These are phyloP conservation scores for Neodontobutis hainanensis DNA, from an alignment of 2,113 vertebrate genomes.

Conservation along the genomic window DNA sequence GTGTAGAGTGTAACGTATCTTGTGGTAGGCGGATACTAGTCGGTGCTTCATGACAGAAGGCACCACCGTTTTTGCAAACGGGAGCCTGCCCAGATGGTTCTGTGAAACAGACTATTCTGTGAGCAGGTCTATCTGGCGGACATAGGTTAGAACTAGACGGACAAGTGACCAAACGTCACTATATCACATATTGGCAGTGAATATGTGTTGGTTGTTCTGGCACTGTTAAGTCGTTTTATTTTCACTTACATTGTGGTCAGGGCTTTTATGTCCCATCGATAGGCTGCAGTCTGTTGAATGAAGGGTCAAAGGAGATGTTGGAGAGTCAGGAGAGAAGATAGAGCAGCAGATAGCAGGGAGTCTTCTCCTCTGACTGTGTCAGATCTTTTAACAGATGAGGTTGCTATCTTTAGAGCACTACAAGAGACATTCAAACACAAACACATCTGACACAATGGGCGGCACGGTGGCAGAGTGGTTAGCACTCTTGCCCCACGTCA, in stretches of 20 bases:
- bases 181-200: background rate
- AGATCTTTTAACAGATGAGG: conserved; percentile 57
- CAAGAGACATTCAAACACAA: conserved; percentile 46
- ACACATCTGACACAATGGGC: conserved; percentile 12
- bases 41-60: no score
- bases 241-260: conserved; percentile 23
- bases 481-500: no score
- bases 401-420: conserved; percentile 60
- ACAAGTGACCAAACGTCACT: background rate
- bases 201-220: background rate
- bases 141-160: background rate
- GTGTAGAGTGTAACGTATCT: no score
- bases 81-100: no score
- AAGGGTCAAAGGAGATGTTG: conserved; percentile 41
- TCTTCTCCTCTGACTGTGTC: conserved; percentile 48
- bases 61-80: no score
- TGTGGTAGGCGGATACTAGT: no score
- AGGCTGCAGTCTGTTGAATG: conserved; percentile 24
- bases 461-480: no score
- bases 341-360: conserved; percentile 56
- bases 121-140: no score
- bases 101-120: no score
- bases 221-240: conserved; percentile 25
- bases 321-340: conserved; percentile 34
- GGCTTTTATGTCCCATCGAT: conserved; percentile 19